Percentiles rank a stretch among this genome's conserved stretches.
Conservation (phyloP, 2,888 invertebrate genomes). For the Panzeria rudis region DNA sequence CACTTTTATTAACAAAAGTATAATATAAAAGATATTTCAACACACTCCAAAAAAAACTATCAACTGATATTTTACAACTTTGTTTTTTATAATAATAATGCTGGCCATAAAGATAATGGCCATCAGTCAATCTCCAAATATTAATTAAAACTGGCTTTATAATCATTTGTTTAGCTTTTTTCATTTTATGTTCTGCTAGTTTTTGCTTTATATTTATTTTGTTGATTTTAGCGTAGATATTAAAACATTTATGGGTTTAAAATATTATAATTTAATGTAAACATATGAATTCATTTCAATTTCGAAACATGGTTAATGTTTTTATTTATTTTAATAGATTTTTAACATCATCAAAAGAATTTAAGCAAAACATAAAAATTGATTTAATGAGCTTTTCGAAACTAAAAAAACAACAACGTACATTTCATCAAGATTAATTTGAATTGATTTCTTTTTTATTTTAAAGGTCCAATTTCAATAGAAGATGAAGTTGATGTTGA, state of each 20-base stretch:
- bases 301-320: slow-evolving; percentile 17
- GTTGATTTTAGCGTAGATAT: slow-evolving; percentile 17
- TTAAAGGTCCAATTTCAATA: slow-evolving; percentile 83
- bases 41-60: slow-evolving; percentile 14
- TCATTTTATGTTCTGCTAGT: not conserved
- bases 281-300: slow-evolving; percentile 28
- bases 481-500: slow-evolving; percentile 89
- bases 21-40: slow-evolving; percentile 19
- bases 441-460: slow-evolving; percentile 36
- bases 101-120: slow-evolving; percentile 8
- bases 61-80: slow-evolving; percentile 15
- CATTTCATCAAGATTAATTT: not conserved
- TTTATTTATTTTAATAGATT: slow-evolving; percentile 37
- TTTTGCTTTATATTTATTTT: slow-evolving; percentile 12
- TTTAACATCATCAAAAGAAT: slow-evolving; percentile 8
- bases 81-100: slow-evolving; percentile 15
- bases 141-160: slow-evolving; percentile 16
- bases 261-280: slow-evolving; percentile 33
- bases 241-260: slow-evolving; percentile 21
- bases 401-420: not conserved
- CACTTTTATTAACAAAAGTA: not conserved
- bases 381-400: not conserved
- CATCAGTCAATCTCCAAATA: slow-evolving; percentile 3
- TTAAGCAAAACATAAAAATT: not conserved
- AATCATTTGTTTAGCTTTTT: not conserved